Conservation (phyloP, 2,888 invertebrate genomes). For the Harpalus rufipes region DNA sequence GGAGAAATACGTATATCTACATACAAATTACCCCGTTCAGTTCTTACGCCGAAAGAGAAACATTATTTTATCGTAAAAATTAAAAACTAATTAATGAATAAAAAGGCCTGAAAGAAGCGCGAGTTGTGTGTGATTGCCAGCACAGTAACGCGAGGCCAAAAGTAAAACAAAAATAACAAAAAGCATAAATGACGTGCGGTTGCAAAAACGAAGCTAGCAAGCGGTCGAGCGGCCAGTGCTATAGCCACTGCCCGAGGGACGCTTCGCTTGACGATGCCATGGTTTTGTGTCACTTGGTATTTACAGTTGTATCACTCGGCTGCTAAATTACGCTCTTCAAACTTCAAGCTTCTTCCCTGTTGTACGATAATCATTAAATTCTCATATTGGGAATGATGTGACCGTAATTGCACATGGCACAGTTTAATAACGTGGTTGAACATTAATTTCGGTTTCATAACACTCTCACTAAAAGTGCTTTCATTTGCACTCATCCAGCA, state of each 20-base stretch:
- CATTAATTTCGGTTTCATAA: conserved; percentile 13
- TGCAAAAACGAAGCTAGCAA: conserved; percentile 40
- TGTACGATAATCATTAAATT: conserved; percentile 43
- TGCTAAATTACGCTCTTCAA: conserved; percentile 36
- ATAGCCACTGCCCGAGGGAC: conserved; percentile 36
- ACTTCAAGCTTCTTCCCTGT: conserved; percentile 14
- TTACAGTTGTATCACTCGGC: conserved; percentile 51
- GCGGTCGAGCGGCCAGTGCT: conserved; percentile 41
- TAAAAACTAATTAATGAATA: conserved; percentile 58
- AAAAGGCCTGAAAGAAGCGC: conserved; percentile 49
- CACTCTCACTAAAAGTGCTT: conserved; percentile 23
- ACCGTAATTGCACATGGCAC: background rate
- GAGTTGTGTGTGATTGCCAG: conserved; percentile 46
- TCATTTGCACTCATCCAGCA: background rate
- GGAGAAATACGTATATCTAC: conserved; percentile 42
- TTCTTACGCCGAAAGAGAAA: conserved; percentile 42
- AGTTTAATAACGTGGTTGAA: conserved; percentile 9
- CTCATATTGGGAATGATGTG: conserved; percentile 33
- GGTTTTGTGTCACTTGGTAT: conserved; percentile 54
- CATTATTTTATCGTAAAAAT: conserved; percentile 59
- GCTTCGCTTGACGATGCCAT: background rate
- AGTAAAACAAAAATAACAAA: conserved; percentile 63
- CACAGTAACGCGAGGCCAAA: conserved; percentile 31
- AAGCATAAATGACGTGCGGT: conserved; percentile 55
- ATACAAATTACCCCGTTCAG: conserved; percentile 35